A percentile compares a stretch with the other conserved stretches of the same genome.
phyloP scores from a whole-genome alignment of 2,797 vertebrate genomes.

The Sebastes miniatus region DNA sequence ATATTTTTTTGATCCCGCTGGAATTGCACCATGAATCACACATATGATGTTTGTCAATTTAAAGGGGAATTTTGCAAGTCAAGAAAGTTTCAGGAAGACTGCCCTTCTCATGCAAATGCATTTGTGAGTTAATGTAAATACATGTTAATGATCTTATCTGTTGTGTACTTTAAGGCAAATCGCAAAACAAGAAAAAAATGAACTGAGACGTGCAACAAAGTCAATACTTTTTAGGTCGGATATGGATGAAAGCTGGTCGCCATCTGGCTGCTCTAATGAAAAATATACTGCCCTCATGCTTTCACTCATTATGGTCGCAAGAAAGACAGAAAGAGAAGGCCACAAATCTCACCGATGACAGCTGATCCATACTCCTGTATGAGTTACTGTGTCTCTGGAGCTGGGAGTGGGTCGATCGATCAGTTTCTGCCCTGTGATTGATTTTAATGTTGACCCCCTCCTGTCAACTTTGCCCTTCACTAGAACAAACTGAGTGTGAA shows the following conservation, averaged over 20 bases:
- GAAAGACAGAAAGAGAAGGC: constrained; percentile 1
- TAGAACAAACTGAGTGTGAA: constrained; percentile 31
- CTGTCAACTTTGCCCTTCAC: constrained; percentile 63
- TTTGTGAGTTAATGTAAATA: neutral
- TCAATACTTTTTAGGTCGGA: neutral
- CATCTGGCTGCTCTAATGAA: constrained; percentile 11
- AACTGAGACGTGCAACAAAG: neutral
- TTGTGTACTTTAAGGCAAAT: neutral
- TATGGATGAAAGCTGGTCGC: neutral
- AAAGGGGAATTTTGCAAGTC: too few species aligned
- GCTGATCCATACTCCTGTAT: constrained; percentile 47
- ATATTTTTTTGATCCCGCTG: too few species aligned
- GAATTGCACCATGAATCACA: too few species aligned
- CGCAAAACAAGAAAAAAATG: neutral
- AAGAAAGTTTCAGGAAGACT: neutral
- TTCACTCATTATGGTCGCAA: neutral
- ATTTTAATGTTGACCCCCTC: constrained; percentile 49
- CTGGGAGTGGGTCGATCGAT: constrained; percentile 39
- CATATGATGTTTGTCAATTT: too few species aligned
- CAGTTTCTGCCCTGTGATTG: constrained; percentile 40
- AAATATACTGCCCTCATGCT: neutral
- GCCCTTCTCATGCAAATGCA: neutral
- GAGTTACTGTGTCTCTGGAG: constrained; percentile 34
- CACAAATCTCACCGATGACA: constrained; percentile 42
- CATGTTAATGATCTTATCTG: neutral